A percentile compares a stretch with the other conserved stretches of the same genome.
Evolutionary conservation across 2,888 invertebrate species (phyloP).

Genomic region (Heteromurus nitidus): DNA sequence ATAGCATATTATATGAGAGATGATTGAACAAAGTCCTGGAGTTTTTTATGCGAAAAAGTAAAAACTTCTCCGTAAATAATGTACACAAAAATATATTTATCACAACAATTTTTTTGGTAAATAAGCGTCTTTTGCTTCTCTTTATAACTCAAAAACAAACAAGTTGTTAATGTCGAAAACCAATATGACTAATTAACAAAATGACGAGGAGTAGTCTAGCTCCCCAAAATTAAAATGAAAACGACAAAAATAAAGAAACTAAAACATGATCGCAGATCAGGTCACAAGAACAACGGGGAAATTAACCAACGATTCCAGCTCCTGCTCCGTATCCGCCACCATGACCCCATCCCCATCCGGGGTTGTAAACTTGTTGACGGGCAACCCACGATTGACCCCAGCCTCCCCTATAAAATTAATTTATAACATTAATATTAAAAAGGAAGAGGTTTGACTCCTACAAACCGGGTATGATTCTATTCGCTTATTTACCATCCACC

Average conservation of each 20-base stretch:
- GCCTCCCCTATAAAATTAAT: no score
- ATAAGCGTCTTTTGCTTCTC: not conserved
- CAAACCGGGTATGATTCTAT: no score
- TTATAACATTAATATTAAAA: no score
- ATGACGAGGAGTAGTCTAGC: constrained; percentile 12
- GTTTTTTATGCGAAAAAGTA: not conserved
- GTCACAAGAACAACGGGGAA: not conserved
- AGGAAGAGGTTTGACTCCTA: no score
- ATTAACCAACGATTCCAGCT: constrained; percentile 35
- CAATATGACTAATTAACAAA: constrained; percentile 46
- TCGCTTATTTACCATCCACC: no score
- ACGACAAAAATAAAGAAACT: no score
- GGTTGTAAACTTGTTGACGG: constrained; percentile 24
- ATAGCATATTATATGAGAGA: no score
- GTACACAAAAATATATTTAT: no score
- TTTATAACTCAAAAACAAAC: constrained; percentile 17
- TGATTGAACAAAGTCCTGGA: no score
- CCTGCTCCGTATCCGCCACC: not conserved
- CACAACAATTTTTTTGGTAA: constrained; percentile 1
- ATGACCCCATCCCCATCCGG: constrained; percentile 34
- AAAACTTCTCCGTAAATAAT: not conserved
- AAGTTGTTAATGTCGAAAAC: constrained; percentile 8
- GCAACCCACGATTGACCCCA: constrained; percentile 18
- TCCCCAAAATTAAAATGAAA: not conserved
- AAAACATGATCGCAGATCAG: not conserved